Evolutionary conservation across 2,797 vertebrate genomes (phyloP), one percentile per base, ranked within the genome.

Genomic region (Sebastes kiyomatsui): DNA sequence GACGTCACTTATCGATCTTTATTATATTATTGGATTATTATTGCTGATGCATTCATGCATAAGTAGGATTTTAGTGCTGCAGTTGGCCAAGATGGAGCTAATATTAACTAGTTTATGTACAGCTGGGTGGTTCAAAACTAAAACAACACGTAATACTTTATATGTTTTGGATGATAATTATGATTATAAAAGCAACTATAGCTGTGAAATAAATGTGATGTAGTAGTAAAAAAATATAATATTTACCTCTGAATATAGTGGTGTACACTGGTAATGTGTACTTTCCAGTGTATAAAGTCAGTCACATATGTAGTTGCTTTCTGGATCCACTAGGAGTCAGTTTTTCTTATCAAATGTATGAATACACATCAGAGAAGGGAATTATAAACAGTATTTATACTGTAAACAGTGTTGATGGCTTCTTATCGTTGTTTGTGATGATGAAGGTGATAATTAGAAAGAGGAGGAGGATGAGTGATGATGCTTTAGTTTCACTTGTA

Each of bases 261-360:
- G 18, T 33, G 38, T 67, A 32, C 7, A 3, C 14, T 52, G 46
- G 18, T 54, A 27, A 32, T 0, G 1, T 38, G 35, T 14, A 38
- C 28, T 23, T n/a, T 56, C 4, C 18, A 60, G 35, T 28, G n/a
- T 55, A 16, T 27, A 6, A 58, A 23, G 8, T 30, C 22, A 56
- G 5, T 12, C 33, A 35, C n/a, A 68, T 6, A 55, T 90, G 88
- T 55, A 92, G 83, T 90, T 60, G 6, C 75, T 56, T 14, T 66
- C 4, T 60, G 10, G 8, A 42, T 88, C 92, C 94, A 92, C 90
- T 87, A 89, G 88, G 81, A 80, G 94, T 79, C 92, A 87, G 72
- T 75, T 93, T 84, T 92, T 81, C 67, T 82, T 69, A 56, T 80
- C 11, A 83, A 72, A 65, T 72, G 46, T 61, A 12, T 61, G 20